A percentile compares a stretch with the other conserved stretches of the same genome.
Evolutionary conservation across 2,888 invertebrate genomes (phyloP).

Genomic region (Pediacus dermestoides): DNA sequence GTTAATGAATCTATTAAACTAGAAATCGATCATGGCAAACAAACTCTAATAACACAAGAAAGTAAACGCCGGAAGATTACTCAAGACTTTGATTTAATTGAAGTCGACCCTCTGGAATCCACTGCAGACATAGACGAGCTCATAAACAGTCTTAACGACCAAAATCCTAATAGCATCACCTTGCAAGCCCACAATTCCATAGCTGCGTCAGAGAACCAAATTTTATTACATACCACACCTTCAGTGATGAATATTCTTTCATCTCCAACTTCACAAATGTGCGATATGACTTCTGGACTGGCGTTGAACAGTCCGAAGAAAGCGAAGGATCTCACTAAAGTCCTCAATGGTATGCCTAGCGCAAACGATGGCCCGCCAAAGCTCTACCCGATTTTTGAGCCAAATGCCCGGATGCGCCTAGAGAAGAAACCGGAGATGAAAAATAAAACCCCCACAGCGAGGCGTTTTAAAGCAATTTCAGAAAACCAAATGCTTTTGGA

Average conservation of each 20-base stretch:
- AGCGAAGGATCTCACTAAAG: conserved; percentile 36
- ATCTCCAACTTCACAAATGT: conserved; percentile 54
- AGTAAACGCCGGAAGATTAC: not conserved
- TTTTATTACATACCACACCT: conserved; percentile 26
- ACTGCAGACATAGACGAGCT: conserved; percentile 37
- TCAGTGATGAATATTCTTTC: conserved; percentile 35
- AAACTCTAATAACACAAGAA: conserved; percentile 29
- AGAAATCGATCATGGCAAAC: conserved; percentile 41
- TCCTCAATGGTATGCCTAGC: conserved; percentile 32
- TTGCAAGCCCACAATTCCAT: conserved; percentile 31
- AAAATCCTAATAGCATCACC: conserved; percentile 8
- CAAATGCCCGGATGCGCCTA: not conserved
- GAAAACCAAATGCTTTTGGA: conserved; percentile 73
- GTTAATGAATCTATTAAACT: conserved; percentile 47
- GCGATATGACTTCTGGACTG: conserved; percentile 52
- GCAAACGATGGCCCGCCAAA: conserved; percentile 29
- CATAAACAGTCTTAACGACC: conserved; percentile 42
- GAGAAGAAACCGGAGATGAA: not conserved
- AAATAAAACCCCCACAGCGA: conserved; percentile 31
- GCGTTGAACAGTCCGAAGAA: conserved; percentile 52
- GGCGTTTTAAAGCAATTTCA: conserved; percentile 43
- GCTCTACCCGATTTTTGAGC: conserved; percentile 52
- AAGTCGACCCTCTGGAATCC: conserved; percentile 44
- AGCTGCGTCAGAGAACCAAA: conserved; percentile 34
- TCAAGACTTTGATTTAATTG: no score